A percentile compares a stretch with the other conserved stretches of the same genome.
Evolutionary conservation across 2,113 vertebrate genomes (phyloP).

Genomic region (human): GRCh38 chr3:181136001-181136500

Average conservation of each 20-base stretch:
- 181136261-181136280: not conserved
- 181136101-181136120: not conserved
- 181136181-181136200: not conserved
- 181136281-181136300: not conserved
- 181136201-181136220: not conserved
- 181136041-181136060: not conserved
- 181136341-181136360: not conserved
- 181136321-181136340: not conserved
- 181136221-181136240: not conserved
- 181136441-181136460: no score
- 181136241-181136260: not conserved
- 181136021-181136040: slow-evolving; percentile 38
- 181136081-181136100: not conserved
- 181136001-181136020: not conserved
- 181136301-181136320: not conserved
- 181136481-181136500: no score
- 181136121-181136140: not conserved
- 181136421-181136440: no score
- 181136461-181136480: no score
- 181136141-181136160: not conserved
- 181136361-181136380: no score
- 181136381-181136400: no score
- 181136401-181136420: no score
- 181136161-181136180: not conserved
- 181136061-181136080: not conserved